Evolutionary conservation across 2,797 vertebrate species (phyloP), one percentile per base, ranked within the genome.

Genomic region (Takifugu rubripes): DNA sequence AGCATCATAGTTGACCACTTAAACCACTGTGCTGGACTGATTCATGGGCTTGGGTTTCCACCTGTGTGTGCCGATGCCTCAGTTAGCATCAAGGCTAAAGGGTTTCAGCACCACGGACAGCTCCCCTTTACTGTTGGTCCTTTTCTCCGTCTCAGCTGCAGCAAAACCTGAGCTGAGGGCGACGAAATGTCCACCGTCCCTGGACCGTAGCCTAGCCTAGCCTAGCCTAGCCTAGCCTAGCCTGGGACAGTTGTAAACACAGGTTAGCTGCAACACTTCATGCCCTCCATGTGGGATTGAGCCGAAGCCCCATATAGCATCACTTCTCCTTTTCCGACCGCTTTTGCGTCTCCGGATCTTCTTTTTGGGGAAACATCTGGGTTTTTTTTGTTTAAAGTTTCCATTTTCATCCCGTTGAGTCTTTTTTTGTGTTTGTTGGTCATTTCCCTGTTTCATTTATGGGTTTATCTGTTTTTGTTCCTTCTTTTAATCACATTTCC

Each of bases 81-180:
- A 2, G 27, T 29, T 29, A 29, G 27, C 36, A 42, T 52, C 66
- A 42, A 47, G 59, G 11, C 40, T 48, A 3, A 44, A 50, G 52
- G 66, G 59, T 69, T 79, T 84, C 84, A 86, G 84, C 72, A 79
- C 87, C 78, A 33, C 0, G 56, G 78, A 83, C 78, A 85, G 81
- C 82, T 76, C 79, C 66, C 25, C 21, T 66, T 54, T 5, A 1
- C 21, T 21, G 21, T 21, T 21, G 21, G 21, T 50, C 16, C 62
- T 36, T 17, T 26, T 45, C 11, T 12, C 42, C 6, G 42, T 21
- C n/a, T 46, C 5, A 5, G 2, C 12, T 12, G 0, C 36, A 40
- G 14, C 36, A 14, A 14, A 2, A 40, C 36, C 31, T 14, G 36
- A 33, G 33, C 33, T 11, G 2, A 33, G 33, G 27, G 27, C 27